Percentiles rank a stretch among this genome's conserved stretches.
These are phyloP conservation scores for Odontothrips loti DNA, from an alignment of 2,888 invertebrate genomes.

Conservation along the genomic window DNA sequence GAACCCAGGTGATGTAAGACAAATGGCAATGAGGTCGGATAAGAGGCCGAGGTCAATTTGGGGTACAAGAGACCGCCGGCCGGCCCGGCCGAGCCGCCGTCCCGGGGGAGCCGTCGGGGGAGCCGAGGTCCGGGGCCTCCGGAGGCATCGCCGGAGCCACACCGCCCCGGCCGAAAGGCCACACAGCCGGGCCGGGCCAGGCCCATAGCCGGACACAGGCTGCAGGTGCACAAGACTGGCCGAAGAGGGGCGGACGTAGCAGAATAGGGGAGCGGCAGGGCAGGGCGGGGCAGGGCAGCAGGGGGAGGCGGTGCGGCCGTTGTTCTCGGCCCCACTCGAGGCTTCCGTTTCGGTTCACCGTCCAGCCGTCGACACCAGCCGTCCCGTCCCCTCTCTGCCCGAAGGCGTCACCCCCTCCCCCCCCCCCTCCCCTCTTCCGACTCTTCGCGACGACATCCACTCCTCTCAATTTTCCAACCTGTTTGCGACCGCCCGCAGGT, in stretches of 20 bases:
- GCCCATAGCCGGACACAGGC: neutral
- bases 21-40: constrained; percentile 17
- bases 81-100: neutral
- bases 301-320: neutral
- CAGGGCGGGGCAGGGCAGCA: neutral
- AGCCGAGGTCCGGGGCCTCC: neutral
- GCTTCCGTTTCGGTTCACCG: neutral
- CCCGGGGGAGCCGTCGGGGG: neutral
- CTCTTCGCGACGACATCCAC: neutral
- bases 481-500: neutral
- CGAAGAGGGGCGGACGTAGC: neutral
- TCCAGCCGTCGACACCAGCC: neutral
- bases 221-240: neutral
- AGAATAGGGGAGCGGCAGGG: neutral
- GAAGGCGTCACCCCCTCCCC: neutral
- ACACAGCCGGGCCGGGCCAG: neutral
- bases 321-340: neutral
- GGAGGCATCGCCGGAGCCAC: neutral
- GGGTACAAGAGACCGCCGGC: neutral
- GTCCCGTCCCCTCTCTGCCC: too few relatives aligned
- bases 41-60: constrained; percentile 20
- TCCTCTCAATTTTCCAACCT: neutral
- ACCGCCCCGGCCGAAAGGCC: neutral
- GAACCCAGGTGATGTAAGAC: constrained; percentile 23
- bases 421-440: neutral